These are phyloP conservation scores for Todiramphus chloris DNA, from an alignment of 2,113 vertebrate species.

Conservation along the genomic window DNA sequence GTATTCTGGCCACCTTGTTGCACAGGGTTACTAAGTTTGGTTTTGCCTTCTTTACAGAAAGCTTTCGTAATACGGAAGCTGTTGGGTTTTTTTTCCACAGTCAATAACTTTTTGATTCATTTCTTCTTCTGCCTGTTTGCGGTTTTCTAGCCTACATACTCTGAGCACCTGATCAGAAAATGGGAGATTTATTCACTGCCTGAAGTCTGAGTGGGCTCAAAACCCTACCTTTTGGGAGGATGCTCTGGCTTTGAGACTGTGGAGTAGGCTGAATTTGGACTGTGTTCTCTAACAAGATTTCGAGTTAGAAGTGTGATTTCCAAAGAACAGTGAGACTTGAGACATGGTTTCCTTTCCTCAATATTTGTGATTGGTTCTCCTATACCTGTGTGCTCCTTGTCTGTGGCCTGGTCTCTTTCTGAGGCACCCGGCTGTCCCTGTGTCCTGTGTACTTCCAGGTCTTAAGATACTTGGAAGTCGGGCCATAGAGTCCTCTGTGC, in stretches of 20 bases:
- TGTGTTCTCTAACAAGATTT: neutral
- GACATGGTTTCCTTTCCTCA: accelerated
- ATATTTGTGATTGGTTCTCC: neutral
- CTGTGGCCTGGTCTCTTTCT: neutral
- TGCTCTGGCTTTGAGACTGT: neutral
- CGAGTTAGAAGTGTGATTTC: neutral
- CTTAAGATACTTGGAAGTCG: neutral
- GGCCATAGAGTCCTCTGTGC: neutral
- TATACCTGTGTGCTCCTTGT: neutral
- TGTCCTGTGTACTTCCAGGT: neutral
- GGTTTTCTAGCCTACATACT: neutral
- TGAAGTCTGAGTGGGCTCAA: neutral
- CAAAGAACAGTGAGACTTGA: neutral
- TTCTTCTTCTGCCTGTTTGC: neutral
- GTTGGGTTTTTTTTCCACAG: neutral
- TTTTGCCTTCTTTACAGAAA: neutral
- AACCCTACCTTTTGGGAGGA: neutral
- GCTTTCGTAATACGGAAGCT: neutral
- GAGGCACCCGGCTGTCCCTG: neutral
- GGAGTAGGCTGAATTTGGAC: neutral
- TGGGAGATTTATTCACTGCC: neutral
- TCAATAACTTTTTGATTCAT: neutral
- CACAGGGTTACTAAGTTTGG: neutral
- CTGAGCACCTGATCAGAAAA: neutral
- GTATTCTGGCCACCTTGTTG: neutral